These are phyloP conservation scores for Phymatocera aterrima DNA, from an alignment of 2,888 invertebrate species.

Conservation along the genomic window DNA sequence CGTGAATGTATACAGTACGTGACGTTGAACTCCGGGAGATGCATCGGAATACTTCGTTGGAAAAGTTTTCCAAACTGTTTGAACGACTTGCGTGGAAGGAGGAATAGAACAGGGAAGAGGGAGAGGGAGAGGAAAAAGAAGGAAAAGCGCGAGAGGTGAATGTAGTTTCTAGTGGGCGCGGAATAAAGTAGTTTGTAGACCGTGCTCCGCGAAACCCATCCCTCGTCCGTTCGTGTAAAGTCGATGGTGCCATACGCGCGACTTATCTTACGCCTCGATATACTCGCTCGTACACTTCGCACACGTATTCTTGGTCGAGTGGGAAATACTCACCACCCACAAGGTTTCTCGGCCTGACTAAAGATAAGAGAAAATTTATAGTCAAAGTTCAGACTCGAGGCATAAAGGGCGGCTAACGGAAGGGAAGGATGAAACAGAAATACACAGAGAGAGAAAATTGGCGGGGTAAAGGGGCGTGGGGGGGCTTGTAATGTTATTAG, in stretches of 20 bases:
- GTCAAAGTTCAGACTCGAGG: conserved; percentile 45
- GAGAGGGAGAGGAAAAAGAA: too few relatives aligned
- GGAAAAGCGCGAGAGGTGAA: background rate
- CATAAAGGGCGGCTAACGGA: conserved; percentile 46
- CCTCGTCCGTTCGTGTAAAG: background rate
- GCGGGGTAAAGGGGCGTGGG: too few relatives aligned
- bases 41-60: too few relatives aligned
- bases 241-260: conserved; percentile 19
- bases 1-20: too few relatives aligned
- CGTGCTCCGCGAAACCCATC: background rate
- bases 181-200: conserved; percentile 17
- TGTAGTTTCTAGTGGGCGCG: background rate
- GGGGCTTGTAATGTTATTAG: conserved; percentile 53
- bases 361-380: conserved; percentile 48
- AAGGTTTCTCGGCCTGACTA: background rate
- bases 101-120: background rate
- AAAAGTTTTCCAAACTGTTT: background rate
- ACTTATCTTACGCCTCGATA: conserved; percentile 11
- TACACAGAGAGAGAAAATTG: conserved; percentile 47
- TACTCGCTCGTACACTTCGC: background rate
- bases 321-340: conserved; percentile 2
- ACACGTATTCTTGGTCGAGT: conserved; percentile 7
- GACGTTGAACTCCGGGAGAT: too few relatives aligned
- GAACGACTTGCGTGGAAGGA: background rate
- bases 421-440: conserved; percentile 49